Conservation (phyloP, 2,113 vertebrate species). For the Stercorarius parasiticus region DNA sequence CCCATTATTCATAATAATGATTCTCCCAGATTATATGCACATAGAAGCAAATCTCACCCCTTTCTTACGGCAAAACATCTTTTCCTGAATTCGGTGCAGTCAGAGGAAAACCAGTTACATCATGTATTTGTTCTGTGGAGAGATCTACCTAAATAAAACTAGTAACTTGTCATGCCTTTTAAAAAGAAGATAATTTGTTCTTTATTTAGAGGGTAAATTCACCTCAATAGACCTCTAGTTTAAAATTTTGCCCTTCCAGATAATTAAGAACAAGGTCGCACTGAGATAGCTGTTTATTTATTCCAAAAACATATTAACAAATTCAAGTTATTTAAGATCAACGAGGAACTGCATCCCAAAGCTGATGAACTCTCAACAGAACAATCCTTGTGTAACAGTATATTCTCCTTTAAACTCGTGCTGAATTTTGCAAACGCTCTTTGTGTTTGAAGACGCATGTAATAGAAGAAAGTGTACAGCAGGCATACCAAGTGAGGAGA, state of each 20-base stretch:
- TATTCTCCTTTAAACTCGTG: neutral
- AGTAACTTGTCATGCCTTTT: neutral
- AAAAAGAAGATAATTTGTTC: neutral
- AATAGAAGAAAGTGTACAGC: fast-evolving
- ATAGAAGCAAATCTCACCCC: neutral
- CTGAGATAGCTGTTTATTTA: neutral
- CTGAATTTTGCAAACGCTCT: neutral
- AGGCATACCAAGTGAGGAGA: neutral
- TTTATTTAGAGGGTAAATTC: neutral
- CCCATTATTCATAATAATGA: neutral
- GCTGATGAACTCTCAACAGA: neutral
- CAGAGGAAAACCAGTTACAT: neutral
- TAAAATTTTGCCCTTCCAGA: neutral
- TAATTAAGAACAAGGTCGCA: neutral
- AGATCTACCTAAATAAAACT: neutral
- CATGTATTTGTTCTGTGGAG: neutral
- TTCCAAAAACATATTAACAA: neutral
- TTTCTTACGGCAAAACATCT: neutral
- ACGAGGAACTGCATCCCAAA: neutral
- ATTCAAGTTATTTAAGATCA: neutral
- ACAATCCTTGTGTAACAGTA: neutral
- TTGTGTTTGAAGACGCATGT: neutral
- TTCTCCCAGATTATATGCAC: neutral
- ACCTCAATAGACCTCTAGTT: neutral
- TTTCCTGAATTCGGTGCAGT: neutral